A percentile compares a stretch with the other conserved stretches of the same genome.
Conservation (phyloP, 2,797 vertebrate genomes). For the Enteromius afrohamiltoni region DNA sequence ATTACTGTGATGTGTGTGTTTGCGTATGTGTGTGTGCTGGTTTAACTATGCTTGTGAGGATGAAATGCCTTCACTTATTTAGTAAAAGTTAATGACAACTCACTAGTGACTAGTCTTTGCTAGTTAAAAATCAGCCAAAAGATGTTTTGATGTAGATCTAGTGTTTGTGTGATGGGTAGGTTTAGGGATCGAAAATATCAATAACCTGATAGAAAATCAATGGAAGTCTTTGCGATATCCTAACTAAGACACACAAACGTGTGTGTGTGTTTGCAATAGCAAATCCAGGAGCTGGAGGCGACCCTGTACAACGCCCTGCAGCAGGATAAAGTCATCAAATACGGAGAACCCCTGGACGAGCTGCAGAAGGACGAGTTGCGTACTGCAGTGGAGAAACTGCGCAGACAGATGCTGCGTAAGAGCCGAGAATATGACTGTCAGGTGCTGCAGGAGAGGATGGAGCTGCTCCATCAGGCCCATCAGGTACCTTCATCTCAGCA, state of each 20-base stretch:
- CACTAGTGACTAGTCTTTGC: no score
- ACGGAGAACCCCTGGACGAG: constrained; percentile 91
- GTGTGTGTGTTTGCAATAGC: constrained; percentile 75
- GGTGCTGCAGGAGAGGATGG: constrained; percentile 97
- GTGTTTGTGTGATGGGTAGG: no score
- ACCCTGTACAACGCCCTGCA: constrained; percentile 98
- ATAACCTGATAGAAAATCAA: no score
- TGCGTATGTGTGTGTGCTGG: no score
- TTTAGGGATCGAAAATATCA: no score
- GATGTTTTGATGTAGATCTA: no score
- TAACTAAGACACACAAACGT: no score
- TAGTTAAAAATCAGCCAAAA: no score
- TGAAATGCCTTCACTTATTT: no score
- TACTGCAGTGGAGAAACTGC: constrained; percentile 92
- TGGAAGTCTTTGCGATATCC: no score
- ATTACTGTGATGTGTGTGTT: neutral
- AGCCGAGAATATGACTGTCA: constrained; percentile 98
- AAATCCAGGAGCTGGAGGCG: constrained; percentile 98
- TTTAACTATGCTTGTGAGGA: no score
- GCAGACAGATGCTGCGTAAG: constrained; percentile 97
- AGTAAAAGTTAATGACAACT: no score
- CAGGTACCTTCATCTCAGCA: constrained; percentile 78
- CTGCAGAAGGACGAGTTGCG: constrained; percentile 94
- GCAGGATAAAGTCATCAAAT: constrained; percentile 97
- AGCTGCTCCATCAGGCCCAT: constrained; percentile 96